These are phyloP conservation scores for Gastracanthus pulcherrimus DNA, from an alignment of 2,888 invertebrate species.

Conservation along the genomic window DNA sequence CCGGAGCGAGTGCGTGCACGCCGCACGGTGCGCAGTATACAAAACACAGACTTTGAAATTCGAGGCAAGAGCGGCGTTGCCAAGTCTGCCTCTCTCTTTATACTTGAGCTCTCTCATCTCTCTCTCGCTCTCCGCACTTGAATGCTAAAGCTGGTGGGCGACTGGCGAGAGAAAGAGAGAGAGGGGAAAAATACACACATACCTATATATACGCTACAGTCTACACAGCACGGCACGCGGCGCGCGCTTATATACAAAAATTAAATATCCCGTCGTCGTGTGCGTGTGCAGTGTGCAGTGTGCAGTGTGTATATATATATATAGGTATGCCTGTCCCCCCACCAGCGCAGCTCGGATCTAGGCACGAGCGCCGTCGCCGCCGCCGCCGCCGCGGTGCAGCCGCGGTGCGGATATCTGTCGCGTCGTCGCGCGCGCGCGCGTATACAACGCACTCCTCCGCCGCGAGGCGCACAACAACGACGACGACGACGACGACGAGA, in stretches of 20 bases:
- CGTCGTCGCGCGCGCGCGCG: background rate
- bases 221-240: background rate
- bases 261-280: background rate
- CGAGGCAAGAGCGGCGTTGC: background rate
- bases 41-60: background rate
- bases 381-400: background rate
- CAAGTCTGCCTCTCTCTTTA: background rate
- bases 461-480: slow-evolving; percentile 23
- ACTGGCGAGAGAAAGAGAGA: background rate
- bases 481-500: background rate
- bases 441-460: slow-evolving; percentile 15
- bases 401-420: background rate
- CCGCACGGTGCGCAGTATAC: background rate
- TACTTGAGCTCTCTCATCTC: no score
- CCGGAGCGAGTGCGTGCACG: no score
- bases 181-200: background rate
- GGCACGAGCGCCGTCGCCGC: no score
- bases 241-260: background rate
- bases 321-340: background rate
- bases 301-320: no score
- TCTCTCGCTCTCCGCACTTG: no score
- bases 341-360: background rate
- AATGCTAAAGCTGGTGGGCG: no score
- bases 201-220: background rate
- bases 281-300: background rate